Percentiles rank a stretch among this genome's conserved stretches.
phyloP scores from a whole-genome alignment of 2,888 invertebrate genomes.

The Agrochola circellaris region DNA sequence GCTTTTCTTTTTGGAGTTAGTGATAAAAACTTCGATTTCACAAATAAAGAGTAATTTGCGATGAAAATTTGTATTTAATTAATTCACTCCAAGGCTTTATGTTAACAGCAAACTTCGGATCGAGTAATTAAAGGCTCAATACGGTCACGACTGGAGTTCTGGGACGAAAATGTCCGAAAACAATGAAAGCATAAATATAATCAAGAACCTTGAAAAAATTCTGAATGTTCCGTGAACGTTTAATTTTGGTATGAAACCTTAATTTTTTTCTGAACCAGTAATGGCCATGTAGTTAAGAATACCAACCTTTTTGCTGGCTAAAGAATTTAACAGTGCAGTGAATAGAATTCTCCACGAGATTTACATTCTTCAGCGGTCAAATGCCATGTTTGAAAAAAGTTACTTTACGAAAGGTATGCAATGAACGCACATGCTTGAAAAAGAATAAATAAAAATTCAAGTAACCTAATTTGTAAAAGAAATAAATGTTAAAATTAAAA shows the following conservation, averaged over 20 bases:
- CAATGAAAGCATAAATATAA: slow-evolving; percentile 22
- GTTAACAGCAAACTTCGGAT: slow-evolving; percentile 12
- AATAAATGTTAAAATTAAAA: not conserved
- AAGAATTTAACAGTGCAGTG: slow-evolving; percentile 20
- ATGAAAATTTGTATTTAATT: not conserved
- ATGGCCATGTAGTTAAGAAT: slow-evolving; percentile 10
- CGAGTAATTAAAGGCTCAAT: slow-evolving; percentile 23
- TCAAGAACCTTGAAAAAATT: slow-evolving; percentile 15
- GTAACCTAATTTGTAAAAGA: not conserved
- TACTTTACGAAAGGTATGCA: slow-evolving; percentile 10
- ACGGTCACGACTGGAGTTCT: slow-evolving; percentile 1
- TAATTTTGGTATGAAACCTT: slow-evolving; percentile 14
- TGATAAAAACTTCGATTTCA: not conserved
- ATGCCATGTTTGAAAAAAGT: slow-evolving; percentile 17
- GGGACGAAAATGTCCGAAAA: not conserved
- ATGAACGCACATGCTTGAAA: not conserved
- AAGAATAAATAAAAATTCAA: slow-evolving; percentile 14
- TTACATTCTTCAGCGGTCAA: slow-evolving; percentile 37
- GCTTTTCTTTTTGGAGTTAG: not conserved
- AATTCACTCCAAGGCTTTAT: slow-evolving; percentile 7
- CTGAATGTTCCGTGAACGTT: not conserved
- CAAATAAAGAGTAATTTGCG: not conserved
- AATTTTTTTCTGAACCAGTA: not conserved
- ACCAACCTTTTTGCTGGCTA: slow-evolving; percentile 6
- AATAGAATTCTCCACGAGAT: slow-evolving; percentile 24